Base-by-base conservation (phyloP, 2,113 vertebrate genomes). In the Anarhynchus alexandrinus region DNA sequence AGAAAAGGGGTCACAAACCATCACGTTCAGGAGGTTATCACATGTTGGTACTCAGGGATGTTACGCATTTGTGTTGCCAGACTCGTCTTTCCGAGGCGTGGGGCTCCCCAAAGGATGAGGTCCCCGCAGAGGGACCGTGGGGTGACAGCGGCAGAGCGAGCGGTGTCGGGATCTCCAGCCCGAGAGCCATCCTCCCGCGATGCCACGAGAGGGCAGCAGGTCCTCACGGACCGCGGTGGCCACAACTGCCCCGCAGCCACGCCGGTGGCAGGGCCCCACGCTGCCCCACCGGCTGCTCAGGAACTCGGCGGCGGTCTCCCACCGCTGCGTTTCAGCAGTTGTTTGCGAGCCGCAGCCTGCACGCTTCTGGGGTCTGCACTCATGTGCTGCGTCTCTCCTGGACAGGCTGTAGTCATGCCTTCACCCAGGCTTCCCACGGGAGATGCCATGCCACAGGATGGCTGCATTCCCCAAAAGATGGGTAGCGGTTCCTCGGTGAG, bases 131-230 rank as follows among this genome's bases (percentile, higher is more conserved):
- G 65, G 29, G 36, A 21, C 71, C 1, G 14, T 1, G 42, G 42
- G 54, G 30, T 6, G 47, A 6, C 64, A 3, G 52, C 4, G 2
- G 10, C 6, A 4, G 36, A 30, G 55, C 1, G 9, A 12, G 55
- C 6, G 11, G 45, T 40, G 49, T 22, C 6, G 2, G 49, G 49
- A 22, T 59, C 61, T 26, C 27, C 38, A 26, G 55, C 54, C 82
- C 77, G 19, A n/a, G 97, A 96, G 95, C 95, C 83, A 66, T 95
- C 92, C 78, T 49, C 61, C 62, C 21, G 81, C 62, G 29, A 6
- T 13, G 84, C 65, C 98, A 96, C 97, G 97, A 98, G 98, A 98
- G 98, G 98, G 98, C 98, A 98, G 98, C 97, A 98, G 93, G 87
- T 47, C 96, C 89, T 82, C 91, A 82, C 86, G 80, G 71, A 98